Conservation (phyloP, 2,888 invertebrate genomes). For the Polymixis lichenea region DNA sequence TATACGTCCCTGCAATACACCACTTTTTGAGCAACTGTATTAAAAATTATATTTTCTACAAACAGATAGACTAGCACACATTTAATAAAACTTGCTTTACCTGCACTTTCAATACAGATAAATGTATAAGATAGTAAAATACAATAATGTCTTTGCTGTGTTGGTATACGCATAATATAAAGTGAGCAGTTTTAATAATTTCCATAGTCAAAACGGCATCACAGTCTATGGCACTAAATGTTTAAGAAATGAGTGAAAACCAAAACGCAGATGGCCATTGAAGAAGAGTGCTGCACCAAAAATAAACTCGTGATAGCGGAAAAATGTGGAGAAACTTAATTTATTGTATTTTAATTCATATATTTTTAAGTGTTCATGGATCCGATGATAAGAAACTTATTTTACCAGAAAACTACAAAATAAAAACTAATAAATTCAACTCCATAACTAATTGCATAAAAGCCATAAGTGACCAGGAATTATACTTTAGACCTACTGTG, state of each 20-base stretch:
- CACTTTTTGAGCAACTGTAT: no score
- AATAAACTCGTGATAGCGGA: not conserved
- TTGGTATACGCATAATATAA: not conserved
- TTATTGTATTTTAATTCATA: conserved; percentile 13
- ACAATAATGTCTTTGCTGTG: not conserved
- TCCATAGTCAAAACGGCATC: not conserved
- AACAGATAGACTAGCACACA: not conserved
- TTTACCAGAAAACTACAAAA: not conserved
- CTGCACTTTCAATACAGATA: not conserved
- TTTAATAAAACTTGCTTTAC: not conserved
- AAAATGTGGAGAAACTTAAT: conserved; percentile 40
- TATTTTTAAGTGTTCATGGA: not conserved
- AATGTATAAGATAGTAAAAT: not conserved
- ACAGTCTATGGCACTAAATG: no score
- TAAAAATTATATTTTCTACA: not conserved
- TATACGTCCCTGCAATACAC: no score
- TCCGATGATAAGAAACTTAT: not conserved
- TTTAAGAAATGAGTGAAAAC: not conserved
- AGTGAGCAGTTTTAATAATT: not conserved
- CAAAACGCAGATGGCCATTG: no score
- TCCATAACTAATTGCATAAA: conserved; percentile 64
- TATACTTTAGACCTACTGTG: conserved; percentile 63
- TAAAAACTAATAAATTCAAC: conserved; percentile 28
- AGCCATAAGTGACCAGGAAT: conserved; percentile 54
- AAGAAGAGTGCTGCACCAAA: not conserved